Evolutionary conservation across 2,113 vertebrate species (phyloP).

Genomic region (Thamnaconus septentrionalis): DNA sequence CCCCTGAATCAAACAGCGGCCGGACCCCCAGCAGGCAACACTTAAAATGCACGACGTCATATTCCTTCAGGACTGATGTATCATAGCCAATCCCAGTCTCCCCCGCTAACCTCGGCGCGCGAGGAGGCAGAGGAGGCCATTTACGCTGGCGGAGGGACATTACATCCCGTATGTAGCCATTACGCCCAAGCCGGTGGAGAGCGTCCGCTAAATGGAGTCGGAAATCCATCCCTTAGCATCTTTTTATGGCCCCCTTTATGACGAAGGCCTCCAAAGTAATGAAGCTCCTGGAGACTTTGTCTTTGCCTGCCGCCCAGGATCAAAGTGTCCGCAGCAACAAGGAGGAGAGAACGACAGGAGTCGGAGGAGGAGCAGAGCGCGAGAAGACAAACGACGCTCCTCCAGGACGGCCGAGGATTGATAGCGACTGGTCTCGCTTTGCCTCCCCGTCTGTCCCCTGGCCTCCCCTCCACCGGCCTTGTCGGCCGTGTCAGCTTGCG

Average conservation of each 20-base stretch:
- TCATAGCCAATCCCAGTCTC: conserved; percentile 28
- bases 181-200: conserved; percentile 41
- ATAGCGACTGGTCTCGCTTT: conserved; percentile 58
- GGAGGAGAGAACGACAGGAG: conserved; percentile 58
- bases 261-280: conserved; percentile 67
- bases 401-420: conserved; percentile 65
- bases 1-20: conserved; percentile 1
- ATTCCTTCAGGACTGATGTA: conserved; percentile 30
- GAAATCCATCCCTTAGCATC: conserved; percentile 67
- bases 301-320: conserved; percentile 39
- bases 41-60: conserved; percentile 37
- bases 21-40: conserved; percentile 28
- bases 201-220: conserved; percentile 57
- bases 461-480: conserved; percentile 13
- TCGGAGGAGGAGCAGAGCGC: conserved; percentile 43
- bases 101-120: conserved; percentile 43
- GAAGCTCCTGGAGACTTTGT: conserved; percentile 59
- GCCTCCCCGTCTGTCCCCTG: conserved; percentile 31
- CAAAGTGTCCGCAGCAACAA: conserved; percentile 51
- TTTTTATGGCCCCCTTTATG: conserved; percentile 63
- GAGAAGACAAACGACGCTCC: conserved; percentile 70
- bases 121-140: conserved; percentile 40
- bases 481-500: conserved; percentile 1
- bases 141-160: conserved; percentile 34
- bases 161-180: conserved; percentile 51